Evolutionary conservation across 2,888 invertebrate genomes (phyloP).

Genomic region (Gisinianus flammeolus): DNA sequence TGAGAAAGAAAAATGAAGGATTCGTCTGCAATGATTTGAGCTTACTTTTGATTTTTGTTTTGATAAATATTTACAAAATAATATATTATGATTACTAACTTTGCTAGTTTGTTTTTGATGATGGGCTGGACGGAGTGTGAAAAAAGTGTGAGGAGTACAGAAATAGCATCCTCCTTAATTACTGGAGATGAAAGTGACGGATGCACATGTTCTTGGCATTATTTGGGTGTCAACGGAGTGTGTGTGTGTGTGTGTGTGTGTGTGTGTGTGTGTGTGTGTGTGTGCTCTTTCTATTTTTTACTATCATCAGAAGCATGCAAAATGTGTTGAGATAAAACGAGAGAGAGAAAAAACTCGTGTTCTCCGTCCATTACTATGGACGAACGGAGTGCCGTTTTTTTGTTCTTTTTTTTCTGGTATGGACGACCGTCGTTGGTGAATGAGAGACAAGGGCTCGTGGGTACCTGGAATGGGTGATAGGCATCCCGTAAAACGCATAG

Average conservation of each 20-base stretch:
- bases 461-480: background rate
- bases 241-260: too few relatives aligned
- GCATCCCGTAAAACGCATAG: background rate
- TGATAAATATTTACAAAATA: too few relatives aligned
- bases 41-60: too few relatives aligned
- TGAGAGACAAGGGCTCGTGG: too few relatives aligned
- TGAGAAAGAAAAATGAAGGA: too few relatives aligned
- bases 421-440: conserved; percentile 2
- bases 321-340: background rate
- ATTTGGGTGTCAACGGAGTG: conserved; percentile 15
- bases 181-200: conserved; percentile 16
- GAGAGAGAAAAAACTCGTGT: background rate
- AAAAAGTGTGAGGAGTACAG: too few relatives aligned
- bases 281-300: background rate
- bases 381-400: conserved; percentile 15
- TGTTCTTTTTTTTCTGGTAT: background rate
- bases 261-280: too few relatives aligned
- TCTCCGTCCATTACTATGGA: conserved; percentile 4
- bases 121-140: too few relatives aligned
- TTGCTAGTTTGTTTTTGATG: too few relatives aligned
- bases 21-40: too few relatives aligned
- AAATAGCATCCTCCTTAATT: conserved; percentile 15
- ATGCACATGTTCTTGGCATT: background rate
- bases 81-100: too few relatives aligned
- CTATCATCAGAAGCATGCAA: background rate